Percentiles rank a stretch among this genome's conserved stretches.
phyloP scores from a whole-genome alignment of 2,888 invertebrate species.

The Eilema sororculum region DNA sequence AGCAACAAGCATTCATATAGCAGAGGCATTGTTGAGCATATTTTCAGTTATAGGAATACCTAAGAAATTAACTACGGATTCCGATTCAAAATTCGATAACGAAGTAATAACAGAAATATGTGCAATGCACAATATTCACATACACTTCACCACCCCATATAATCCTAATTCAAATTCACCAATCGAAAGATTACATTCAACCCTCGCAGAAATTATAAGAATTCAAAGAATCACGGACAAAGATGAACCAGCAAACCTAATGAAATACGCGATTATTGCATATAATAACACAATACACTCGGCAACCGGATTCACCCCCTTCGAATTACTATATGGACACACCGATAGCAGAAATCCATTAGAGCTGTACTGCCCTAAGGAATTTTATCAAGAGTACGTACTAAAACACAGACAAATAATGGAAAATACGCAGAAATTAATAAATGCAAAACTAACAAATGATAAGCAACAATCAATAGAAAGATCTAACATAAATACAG shows the following conservation, averaged over 20 bases:
- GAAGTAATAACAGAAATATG: slow-evolving; percentile 49
- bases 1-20: slow-evolving; percentile 38
- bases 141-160: slow-evolving; percentile 33
- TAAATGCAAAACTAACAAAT: background rate
- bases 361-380: background rate
- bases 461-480: slow-evolving; percentile 2
- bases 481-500: background rate
- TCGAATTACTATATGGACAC: slow-evolving; percentile 3
- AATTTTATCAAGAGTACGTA: slow-evolving; percentile 6
- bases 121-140: slow-evolving; percentile 35
- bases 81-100: slow-evolving; percentile 50
- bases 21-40: too few relatives aligned
- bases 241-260: slow-evolving; percentile 39
- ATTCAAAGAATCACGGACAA: slow-evolving; percentile 45
- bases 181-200: slow-evolving; percentile 38
- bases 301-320: slow-evolving; percentile 4
- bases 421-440: slow-evolving; percentile 5
- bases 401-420: background rate
- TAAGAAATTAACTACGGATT: slow-evolving; percentile 48
- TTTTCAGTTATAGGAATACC: slow-evolving; percentile 41
- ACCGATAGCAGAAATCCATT: background rate
- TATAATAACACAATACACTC: slow-evolving; percentile 5
- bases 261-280: too few relatives aligned
- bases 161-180: slow-evolving; percentile 46
- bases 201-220: slow-evolving; percentile 38